Evolutionary conservation across 1,140 invertebrate genomes (phyloP).

Genomic region (Drosophila elegans): DNA sequence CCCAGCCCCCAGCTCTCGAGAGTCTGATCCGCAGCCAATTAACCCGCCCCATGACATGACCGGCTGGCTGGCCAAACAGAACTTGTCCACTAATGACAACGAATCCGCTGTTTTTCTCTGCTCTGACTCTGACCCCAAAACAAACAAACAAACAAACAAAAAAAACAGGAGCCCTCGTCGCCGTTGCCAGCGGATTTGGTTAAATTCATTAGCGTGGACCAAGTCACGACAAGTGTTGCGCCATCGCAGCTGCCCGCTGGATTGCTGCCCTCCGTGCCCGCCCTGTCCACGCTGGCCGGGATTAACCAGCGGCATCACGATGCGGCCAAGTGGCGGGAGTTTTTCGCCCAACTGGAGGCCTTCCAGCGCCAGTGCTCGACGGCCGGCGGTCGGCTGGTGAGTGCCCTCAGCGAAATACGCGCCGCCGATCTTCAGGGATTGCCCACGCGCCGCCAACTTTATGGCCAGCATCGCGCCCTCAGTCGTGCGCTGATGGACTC

Average conservation of each 20-base stretch:
- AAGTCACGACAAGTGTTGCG: conserved; percentile 85
- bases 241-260: conserved; percentile 84
- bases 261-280: conserved; percentile 78
- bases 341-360: conserved; percentile 87
- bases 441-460: conserved; percentile 86
- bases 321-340: conserved; percentile 88
- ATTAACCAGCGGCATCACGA: conserved; percentile 85
- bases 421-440: conserved; percentile 84
- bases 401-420: conserved; percentile 86
- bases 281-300: conserved; percentile 84
- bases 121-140: conserved; percentile 54
- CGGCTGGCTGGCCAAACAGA: conserved; percentile 51
- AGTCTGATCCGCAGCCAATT: conserved; percentile 71
- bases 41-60: conserved; percentile 70
- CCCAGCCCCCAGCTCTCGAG: conserved; percentile 25
- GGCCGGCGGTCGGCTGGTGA: conserved; percentile 85
- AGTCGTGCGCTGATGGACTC: conserved; percentile 86
- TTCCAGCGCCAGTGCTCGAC: conserved; percentile 85
- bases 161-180: conserved; percentile 45
- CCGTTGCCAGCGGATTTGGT: conserved; percentile 62
- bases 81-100: conserved; percentile 74
- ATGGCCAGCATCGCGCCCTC: conserved; percentile 85
- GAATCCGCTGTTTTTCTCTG: conserved; percentile 47
- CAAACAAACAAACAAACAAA: neutral
- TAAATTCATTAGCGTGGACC: conserved; percentile 85